Evolutionary conservation across 2,888 invertebrate species (phyloP).

Genomic region (Cryptocheilus praepositus): DNA sequence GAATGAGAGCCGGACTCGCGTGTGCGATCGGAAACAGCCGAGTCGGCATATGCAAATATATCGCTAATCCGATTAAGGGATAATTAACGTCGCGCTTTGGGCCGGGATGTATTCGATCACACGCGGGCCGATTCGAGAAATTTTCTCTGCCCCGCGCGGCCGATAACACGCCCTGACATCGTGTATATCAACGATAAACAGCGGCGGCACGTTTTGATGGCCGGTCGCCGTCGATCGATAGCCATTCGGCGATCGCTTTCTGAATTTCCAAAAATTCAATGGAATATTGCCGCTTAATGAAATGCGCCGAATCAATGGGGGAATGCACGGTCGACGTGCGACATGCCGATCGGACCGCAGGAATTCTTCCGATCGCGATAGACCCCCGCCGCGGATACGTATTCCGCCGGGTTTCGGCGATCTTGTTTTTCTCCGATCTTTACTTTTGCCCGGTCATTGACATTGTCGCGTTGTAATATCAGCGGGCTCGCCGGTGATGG

Average conservation of each 20-base stretch:
- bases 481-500: no score
- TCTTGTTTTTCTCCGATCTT: no score
- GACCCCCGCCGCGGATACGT: no score
- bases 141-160: slow-evolving; percentile 26
- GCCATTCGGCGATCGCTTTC: slow-evolving; percentile 23
- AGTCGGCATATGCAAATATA: slow-evolving; percentile 45
- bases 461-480: no score
- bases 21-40: slow-evolving; percentile 33
- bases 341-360: slow-evolving; percentile 30
- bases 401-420: no score
- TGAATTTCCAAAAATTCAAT: slow-evolving; percentile 46
- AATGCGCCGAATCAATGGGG: slow-evolving; percentile 46
- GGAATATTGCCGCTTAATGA: slow-evolving; percentile 53
- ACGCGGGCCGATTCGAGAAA: slow-evolving; percentile 28
- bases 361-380: slow-evolving; percentile 35
- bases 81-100: slow-evolving; percentile 50
- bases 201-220: slow-evolving; percentile 31
- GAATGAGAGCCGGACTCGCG: background rate
- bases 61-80: slow-evolving; percentile 53
- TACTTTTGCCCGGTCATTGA: no score
- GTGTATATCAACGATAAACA: slow-evolving; percentile 35
- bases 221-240: background rate
- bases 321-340: slow-evolving; percentile 27
- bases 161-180: slow-evolving; percentile 21
- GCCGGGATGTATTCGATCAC: slow-evolving; percentile 46